phyloP scores from a whole-genome alignment of 2,888 invertebrate species.

The Bellardia bayeri region DNA sequence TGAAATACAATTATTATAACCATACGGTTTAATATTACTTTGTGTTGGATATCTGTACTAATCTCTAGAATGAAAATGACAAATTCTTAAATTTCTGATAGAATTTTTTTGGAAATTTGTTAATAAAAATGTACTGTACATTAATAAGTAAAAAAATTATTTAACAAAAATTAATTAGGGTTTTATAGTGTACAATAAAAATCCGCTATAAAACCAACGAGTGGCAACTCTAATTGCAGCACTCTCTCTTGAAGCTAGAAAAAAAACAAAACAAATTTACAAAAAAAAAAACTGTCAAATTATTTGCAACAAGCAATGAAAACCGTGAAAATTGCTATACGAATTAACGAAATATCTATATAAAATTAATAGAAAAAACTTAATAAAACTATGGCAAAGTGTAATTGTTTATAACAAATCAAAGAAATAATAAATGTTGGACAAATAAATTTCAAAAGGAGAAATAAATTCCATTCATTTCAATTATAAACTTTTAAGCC shows the following conservation, averaged over 20 bases:
- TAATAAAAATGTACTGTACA: too few relatives aligned
- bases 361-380: slow-evolving; percentile 12
- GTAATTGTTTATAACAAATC: slow-evolving; percentile 12
- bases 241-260: not conserved
- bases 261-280: slow-evolving; percentile 39
- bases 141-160: too few relatives aligned
- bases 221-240: not conserved
- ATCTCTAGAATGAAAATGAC: too few relatives aligned
- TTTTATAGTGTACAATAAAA: too few relatives aligned
- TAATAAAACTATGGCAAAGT: slow-evolving; percentile 26
- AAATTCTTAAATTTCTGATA: too few relatives aligned
- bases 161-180: too few relatives aligned
- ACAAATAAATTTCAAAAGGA: not conserved
- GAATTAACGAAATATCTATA: slow-evolving; percentile 2
- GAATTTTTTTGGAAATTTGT: too few relatives aligned
- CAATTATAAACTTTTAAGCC: slow-evolving; percentile 13
- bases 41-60: too few relatives aligned
- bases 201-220: too few relatives aligned
- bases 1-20: too few relatives aligned
- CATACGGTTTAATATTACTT: too few relatives aligned
- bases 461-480: slow-evolving; percentile 1
- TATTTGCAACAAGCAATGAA: slow-evolving; percentile 64
- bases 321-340: slow-evolving; percentile 45
- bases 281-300: slow-evolving; percentile 46
- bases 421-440: not conserved